These are phyloP conservation scores for Thymelicus lineola DNA, from an alignment of 2,888 invertebrate species.

Conservation along the genomic window DNA sequence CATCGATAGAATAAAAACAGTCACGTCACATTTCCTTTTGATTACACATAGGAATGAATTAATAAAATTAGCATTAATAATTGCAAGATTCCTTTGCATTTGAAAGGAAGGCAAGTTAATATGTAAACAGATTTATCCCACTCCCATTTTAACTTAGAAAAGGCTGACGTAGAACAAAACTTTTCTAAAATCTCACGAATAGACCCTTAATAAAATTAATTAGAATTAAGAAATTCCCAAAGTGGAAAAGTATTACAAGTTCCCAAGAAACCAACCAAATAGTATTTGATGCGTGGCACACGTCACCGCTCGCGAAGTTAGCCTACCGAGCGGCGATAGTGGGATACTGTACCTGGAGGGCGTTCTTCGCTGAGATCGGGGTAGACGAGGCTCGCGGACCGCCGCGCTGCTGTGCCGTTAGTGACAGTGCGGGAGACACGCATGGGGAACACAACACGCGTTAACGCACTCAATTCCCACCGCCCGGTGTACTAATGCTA, in stretches of 20 bases:
- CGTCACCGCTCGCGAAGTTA: constrained; percentile 38
- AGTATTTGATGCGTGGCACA: constrained; percentile 55
- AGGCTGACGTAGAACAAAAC: too few relatives aligned
- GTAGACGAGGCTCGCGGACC: constrained; percentile 84
- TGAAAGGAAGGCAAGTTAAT: not conserved
- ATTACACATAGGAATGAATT: constrained; percentile 20
- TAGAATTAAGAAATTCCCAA: not conserved
- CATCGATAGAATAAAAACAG: constrained; percentile 32
- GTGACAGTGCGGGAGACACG: constrained; percentile 76
- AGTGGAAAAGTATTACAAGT: not conserved
- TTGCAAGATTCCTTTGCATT: not conserved
- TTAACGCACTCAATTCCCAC: constrained; percentile 71
- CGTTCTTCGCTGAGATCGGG: constrained; percentile 86
- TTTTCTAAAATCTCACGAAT: too few relatives aligned
- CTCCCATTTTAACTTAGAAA: too few relatives aligned
- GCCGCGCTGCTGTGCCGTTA: constrained; percentile 77
- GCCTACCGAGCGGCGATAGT: constrained; percentile 80
- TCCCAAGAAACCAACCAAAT: not conserved
- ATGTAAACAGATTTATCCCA: not conserved
- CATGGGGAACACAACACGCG: constrained; percentile 79
- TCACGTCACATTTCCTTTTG: constrained; percentile 31
- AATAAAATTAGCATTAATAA: constrained; percentile 28
- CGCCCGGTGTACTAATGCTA: constrained; percentile 45
- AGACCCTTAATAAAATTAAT: too few relatives aligned
- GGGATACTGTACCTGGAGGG: constrained; percentile 87